A percentile compares a stretch with the other conserved stretches of the same genome.
These are phyloP conservation scores for Drosophila prosaltans DNA, from an alignment of 1,140 invertebrate genomes.

Conservation along the genomic window DNA sequence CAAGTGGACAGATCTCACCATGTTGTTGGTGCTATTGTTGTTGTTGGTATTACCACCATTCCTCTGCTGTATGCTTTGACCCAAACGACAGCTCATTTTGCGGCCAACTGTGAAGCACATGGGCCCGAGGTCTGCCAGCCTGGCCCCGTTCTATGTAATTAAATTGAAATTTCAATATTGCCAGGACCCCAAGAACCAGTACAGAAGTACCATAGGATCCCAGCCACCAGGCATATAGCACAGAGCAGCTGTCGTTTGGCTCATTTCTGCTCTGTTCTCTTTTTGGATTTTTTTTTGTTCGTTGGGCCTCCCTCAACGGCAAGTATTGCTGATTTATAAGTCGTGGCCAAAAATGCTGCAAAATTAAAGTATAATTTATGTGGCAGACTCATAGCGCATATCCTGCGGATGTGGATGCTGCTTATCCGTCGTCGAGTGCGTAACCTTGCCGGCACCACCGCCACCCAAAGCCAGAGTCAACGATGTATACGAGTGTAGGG, in stretches of 20 bases:
- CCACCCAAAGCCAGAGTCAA: constrained; percentile 26
- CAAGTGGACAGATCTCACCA: constrained; percentile 53
- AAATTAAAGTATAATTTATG: constrained; percentile 82
- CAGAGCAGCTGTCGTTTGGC: constrained; percentile 29
- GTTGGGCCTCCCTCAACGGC: constrained; percentile 28
- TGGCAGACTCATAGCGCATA: constrained; percentile 46
- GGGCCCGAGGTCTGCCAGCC: constrained; percentile 36
- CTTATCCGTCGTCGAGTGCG: constrained; percentile 66
- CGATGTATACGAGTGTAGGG: constrained; percentile 50
- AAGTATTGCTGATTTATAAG: constrained; percentile 73
- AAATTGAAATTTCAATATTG: constrained; percentile 82
- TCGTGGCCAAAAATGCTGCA: constrained; percentile 78
- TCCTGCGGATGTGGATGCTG: constrained; percentile 49
- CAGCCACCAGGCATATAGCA: constrained; percentile 20
- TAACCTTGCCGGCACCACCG: constrained; percentile 31
- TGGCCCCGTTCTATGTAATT: constrained; percentile 71
- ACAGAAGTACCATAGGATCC: constrained; percentile 3
- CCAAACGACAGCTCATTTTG: constrained; percentile 66
- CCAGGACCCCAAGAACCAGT: constrained; percentile 26
- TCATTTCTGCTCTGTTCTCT: constrained; percentile 38
- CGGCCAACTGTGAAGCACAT: constrained; percentile 46
- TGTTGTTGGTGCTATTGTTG: constrained; percentile 28
- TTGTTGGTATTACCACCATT: constrained; percentile 1
- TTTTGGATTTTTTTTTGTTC: background rate
- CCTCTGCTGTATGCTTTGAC: constrained; percentile 26